Conservation (phyloP, 2,797 vertebrate species). For the Malurus splendens region DNA sequence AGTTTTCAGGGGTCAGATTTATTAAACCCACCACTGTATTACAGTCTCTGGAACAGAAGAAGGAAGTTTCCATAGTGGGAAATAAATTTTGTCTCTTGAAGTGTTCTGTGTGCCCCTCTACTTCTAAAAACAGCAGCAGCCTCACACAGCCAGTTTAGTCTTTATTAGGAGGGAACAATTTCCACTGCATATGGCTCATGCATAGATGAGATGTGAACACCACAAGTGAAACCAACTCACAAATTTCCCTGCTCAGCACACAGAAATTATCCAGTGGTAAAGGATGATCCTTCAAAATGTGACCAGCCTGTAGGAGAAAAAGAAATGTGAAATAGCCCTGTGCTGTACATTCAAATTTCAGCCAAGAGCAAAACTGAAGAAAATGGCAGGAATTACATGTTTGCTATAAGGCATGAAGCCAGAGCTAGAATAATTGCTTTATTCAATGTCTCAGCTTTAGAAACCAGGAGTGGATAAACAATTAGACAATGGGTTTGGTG, state of each 20-base stretch:
- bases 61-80: not conserved
- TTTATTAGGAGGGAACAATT: not conserved
- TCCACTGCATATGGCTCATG: not conserved
- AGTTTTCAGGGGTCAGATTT: not conserved
- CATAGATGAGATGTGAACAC: not conserved
- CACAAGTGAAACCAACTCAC: not conserved
- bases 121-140: not conserved
- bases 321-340: not conserved
- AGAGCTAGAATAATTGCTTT: slow-evolving; percentile 43
- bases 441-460: slow-evolving; percentile 20
- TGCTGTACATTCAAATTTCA: not conserved
- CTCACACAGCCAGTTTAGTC: not conserved
- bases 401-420: slow-evolving; percentile 38
- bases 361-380: slow-evolving; percentile 8
- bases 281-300: not conserved
- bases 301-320: not conserved
- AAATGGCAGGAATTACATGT: slow-evolving; percentile 28
- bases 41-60: not conserved
- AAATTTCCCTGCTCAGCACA: not conserved
- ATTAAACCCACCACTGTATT: not conserved
- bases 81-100: not conserved
- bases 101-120: not conserved
- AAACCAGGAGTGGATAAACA: not conserved
- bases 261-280: not conserved
- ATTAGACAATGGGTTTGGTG: not conserved